phyloP scores from a whole-genome alignment of 1,140 invertebrate genomes.

The Apolygus lucorum region DNA sequence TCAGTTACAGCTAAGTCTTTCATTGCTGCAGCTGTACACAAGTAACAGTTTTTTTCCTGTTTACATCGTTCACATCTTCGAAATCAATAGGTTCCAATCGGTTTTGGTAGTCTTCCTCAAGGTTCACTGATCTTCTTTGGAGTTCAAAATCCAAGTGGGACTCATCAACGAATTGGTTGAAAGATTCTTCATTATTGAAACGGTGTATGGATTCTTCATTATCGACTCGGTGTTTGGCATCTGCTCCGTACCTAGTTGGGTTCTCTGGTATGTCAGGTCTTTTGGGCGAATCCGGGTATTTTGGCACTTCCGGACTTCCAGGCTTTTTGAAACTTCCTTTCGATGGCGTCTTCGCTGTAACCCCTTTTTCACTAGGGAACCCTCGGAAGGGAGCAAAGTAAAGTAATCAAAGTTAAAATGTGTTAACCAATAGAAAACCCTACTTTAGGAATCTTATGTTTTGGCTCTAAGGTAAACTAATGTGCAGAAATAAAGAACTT shows the following conservation, averaged over 20 bases:
- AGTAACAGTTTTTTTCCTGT: slow-evolving; percentile 20
- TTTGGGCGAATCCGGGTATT: neutral
- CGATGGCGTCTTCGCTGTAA: neutral
- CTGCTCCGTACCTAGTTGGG: neutral
- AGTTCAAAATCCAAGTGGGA: neutral
- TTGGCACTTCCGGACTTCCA: neutral
- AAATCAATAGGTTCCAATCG: slow-evolving; percentile 11
- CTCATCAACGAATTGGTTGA: neutral
- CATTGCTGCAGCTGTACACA: slow-evolving; percentile 13
- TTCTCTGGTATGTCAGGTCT: neutral
- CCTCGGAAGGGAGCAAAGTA: no score
- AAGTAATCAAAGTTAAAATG: no score
- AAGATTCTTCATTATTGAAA: neutral
- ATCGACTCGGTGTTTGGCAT: no score
- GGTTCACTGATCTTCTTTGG: neutral
- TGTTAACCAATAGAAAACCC: no score
- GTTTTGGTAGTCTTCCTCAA: neutral
- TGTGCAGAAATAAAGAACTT: no score
- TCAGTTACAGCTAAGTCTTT: neutral
- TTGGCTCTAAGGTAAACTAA: no score
- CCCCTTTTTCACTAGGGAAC: neutral
- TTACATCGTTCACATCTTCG: slow-evolving; percentile 15
- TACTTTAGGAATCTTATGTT: no score
- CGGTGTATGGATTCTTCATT: no score
- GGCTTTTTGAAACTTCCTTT: neutral